These are phyloP conservation scores for Drepanosiphum platanoidis DNA, from an alignment of 2,888 invertebrate species.

Conservation along the genomic window DNA sequence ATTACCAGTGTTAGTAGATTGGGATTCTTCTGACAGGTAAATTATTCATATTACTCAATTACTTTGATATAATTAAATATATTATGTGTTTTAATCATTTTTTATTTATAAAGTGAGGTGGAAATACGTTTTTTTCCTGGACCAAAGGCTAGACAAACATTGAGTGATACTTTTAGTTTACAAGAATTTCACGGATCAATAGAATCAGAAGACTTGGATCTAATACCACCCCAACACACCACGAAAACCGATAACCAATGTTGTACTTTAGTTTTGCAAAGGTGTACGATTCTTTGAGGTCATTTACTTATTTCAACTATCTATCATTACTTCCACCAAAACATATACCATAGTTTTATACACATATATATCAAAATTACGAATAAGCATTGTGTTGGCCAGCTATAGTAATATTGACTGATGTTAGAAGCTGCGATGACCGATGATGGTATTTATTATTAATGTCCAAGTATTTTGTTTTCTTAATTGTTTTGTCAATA, in stretches of 20 bases:
- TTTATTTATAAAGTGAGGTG: conserved; percentile 68
- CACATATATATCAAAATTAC: neutral
- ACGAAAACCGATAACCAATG: conserved; percentile 52
- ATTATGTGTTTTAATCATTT: conserved; percentile 3
- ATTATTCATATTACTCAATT: conserved; percentile 31
- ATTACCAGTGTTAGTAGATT: conserved; percentile 69
- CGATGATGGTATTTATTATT: conserved; percentile 13
- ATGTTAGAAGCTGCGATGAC: conserved; percentile 41
- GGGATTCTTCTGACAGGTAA: conserved; percentile 72
- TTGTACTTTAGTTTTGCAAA: conserved; percentile 50
- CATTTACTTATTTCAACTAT: neutral
- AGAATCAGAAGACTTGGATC: conserved; percentile 69
- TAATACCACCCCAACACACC: conserved; percentile 68
- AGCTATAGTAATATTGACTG: conserved; percentile 56
- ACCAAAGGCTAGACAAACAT: conserved; percentile 68
- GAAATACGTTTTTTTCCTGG: conserved; percentile 71
- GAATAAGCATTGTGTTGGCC: conserved; percentile 18
- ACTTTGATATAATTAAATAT: conserved; percentile 64
- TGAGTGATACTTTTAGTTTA: conserved; percentile 74
- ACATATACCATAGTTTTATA: conserved; percentile 24
- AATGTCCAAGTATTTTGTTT: conserved; percentile 29
- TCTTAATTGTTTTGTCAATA: conserved; percentile 15
- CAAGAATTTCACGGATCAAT: conserved; percentile 73
- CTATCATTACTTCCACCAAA: conserved; percentile 8
- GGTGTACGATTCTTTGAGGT: conserved; percentile 50